phyloP scores from a whole-genome alignment of 1,140 invertebrate genomes.

The Procambarus virginalis region DNA sequence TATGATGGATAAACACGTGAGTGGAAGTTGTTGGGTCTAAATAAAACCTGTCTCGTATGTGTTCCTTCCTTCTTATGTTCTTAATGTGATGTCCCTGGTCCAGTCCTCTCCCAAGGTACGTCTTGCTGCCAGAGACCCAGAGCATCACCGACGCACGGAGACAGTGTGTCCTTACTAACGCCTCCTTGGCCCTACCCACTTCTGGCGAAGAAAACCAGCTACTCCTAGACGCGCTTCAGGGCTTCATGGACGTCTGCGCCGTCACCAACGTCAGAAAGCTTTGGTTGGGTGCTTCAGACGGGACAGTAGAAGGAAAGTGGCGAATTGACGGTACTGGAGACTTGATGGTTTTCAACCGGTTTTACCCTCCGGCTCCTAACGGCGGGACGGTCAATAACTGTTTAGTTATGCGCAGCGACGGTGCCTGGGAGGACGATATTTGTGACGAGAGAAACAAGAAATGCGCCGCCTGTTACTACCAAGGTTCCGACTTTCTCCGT shows the following conservation, averaged over 20 bases:
- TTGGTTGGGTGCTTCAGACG: neutral
- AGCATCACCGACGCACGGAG: constrained; percentile 2
- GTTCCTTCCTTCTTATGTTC: no score
- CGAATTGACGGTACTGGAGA: neutral
- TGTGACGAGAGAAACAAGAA: no score
- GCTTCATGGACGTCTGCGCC: constrained; percentile 24
- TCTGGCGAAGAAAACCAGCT: constrained; percentile 14
- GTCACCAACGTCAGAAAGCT: neutral
- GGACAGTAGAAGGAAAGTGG: neutral
- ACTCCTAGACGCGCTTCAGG: neutral
- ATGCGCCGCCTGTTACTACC: neutral
- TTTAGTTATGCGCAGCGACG: neutral
- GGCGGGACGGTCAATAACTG: neutral
- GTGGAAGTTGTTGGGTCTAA: no score
- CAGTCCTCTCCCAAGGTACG: neutral
- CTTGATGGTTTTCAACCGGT: neutral
- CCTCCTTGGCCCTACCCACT: constrained; percentile 26
- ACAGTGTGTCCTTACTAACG: constrained; percentile 10
- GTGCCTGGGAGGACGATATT: neutral
- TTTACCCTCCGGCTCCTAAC: no score
- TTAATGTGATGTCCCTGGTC: no score
- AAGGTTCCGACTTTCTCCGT: neutral
- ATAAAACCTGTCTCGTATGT: no score
- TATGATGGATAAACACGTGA: no score
- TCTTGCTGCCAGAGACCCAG: constrained; percentile 30